Base-by-base conservation (phyloP, 2,113 vertebrate species). In the Paradoxurus hermaphroditus region DNA sequence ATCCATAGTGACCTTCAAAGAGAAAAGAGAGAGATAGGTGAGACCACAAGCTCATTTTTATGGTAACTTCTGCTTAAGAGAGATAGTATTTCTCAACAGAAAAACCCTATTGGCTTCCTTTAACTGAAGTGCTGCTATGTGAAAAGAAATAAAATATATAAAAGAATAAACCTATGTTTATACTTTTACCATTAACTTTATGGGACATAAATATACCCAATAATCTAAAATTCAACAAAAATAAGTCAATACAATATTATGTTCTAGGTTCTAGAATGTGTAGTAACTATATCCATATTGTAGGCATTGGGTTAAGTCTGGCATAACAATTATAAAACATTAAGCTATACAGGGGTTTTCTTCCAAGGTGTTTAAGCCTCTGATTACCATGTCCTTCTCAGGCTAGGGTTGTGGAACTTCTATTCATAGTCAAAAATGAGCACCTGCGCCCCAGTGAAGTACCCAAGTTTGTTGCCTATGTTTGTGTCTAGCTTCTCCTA, bases 1-100 rank as follows among this genome's bases (percentile, higher is more conserved):
- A 63, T 63, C 75, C 81, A n/a, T 39, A 70, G 19, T 90, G 89
- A 93, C 81, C 83, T 95, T 98, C 93, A 90, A 81, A 97, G 78
- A 96, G 65, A 85, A 44, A 72, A 93, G 23, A 91, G 31, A 73
- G 53, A 91, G 86, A 78, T 34, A 77, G 59, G 23, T 15, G 21
- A 14, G 31, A 65, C 91, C 12, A 68, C 15, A 27, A 91, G 70
- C 31, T 94, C 16, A 53, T 34, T 78, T 91, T 88, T 92, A 29
- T 81, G 75, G 31, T 86, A 84, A 39, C 44, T 84, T 10, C 29
- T 84, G 56, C 25, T 68, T 90, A 86, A 78, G 16, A 88, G 23
- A 72, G 19, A 56, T 23, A 11, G 9, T 79, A 49, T 92, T 97
- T 94, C 81, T 91, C 16, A 96, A 86, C 11, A 97, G 63, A 49